phyloP scores from a whole-genome alignment of 2,888 invertebrate genomes.

The Stomorhina lunata region DNA sequence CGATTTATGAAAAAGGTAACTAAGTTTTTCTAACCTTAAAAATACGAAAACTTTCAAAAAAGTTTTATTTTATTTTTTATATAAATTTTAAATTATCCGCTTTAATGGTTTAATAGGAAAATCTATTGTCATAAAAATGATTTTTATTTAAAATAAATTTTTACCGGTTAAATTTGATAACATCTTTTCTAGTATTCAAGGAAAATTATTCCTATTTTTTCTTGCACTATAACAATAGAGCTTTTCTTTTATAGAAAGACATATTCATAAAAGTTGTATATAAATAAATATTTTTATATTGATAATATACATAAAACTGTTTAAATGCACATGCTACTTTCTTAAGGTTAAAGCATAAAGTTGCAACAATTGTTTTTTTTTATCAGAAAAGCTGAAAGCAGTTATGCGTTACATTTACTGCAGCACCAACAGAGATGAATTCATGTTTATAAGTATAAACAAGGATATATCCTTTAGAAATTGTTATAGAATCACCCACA shows the following conservation, averaged over 20 bases:
- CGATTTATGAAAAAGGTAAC: too few relatives aligned
- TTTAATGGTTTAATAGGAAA: background rate
- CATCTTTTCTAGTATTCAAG: background rate
- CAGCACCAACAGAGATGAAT: too few relatives aligned
- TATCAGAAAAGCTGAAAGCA: slow-evolving; percentile 28
- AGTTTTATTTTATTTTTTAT: too few relatives aligned
- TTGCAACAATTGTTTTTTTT: slow-evolving; percentile 29
- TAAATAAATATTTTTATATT: slow-evolving; percentile 41
- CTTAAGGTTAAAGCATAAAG: background rate
- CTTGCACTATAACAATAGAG: slow-evolving; percentile 44
- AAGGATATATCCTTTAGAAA: slow-evolving; percentile 13
- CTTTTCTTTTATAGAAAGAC: slow-evolving; percentile 50
- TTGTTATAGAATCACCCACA: background rate
- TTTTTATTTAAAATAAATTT: too few relatives aligned
- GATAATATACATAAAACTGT: slow-evolving; percentile 50
- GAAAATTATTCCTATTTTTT: slow-evolving; percentile 32
- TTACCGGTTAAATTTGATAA: slow-evolving; percentile 35
- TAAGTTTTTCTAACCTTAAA: too few relatives aligned
- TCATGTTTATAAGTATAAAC: too few relatives aligned
- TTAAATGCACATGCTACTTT: slow-evolving; percentile 58
- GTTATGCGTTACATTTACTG: slow-evolving; percentile 58
- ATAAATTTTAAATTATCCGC: too few relatives aligned
- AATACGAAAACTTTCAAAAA: too few relatives aligned
- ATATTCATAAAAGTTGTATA: slow-evolving; percentile 56
- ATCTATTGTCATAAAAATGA: too few relatives aligned